A percentile compares a stretch with the other conserved stretches of the same genome.
These are phyloP conservation scores for Paraescarpia echinospica DNA, from an alignment of 1,140 invertebrate species.

Conservation along the genomic window DNA sequence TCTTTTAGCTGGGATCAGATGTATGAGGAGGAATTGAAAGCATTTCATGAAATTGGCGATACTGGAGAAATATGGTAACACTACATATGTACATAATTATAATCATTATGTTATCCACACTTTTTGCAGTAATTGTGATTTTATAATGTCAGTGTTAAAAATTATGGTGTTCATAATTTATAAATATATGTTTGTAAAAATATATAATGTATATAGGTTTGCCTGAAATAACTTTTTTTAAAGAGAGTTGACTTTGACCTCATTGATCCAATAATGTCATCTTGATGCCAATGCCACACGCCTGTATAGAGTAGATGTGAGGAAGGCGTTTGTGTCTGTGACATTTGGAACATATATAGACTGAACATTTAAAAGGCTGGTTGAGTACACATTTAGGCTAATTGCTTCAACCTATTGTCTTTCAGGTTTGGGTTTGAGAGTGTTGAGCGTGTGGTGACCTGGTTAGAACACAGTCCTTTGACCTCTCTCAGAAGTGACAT, in stretches of 20 bases:
- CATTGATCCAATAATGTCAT: no score
- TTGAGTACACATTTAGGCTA: not conserved
- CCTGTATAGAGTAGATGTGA: no score
- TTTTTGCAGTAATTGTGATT: no score
- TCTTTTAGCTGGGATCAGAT: conserved; percentile 76
- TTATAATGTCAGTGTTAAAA: no score
- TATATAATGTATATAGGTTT: no score
- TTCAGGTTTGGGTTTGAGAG: conserved; percentile 80
- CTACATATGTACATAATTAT: not conserved
- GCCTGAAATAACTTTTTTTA: no score
- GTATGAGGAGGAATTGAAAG: conserved; percentile 78
- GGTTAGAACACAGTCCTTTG: conserved; percentile 44
- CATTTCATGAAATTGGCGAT: conserved; percentile 81
- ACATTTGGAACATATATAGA: not conserved
- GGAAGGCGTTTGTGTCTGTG: no score
- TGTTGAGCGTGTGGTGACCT: conserved; percentile 73
- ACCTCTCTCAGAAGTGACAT: conserved; percentile 12
- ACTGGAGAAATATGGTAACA: conserved; percentile 82
- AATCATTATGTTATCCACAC: no score
- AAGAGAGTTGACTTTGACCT: no score
- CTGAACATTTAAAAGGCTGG: not conserved
- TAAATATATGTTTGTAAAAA: no score
- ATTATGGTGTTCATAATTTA: no score
- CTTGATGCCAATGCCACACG: no score
- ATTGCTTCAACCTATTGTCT: not conserved